These are phyloP conservation scores for Ceyx cyanopectus DNA, from an alignment of 2,113 vertebrate species.

Conservation along the genomic window DNA sequence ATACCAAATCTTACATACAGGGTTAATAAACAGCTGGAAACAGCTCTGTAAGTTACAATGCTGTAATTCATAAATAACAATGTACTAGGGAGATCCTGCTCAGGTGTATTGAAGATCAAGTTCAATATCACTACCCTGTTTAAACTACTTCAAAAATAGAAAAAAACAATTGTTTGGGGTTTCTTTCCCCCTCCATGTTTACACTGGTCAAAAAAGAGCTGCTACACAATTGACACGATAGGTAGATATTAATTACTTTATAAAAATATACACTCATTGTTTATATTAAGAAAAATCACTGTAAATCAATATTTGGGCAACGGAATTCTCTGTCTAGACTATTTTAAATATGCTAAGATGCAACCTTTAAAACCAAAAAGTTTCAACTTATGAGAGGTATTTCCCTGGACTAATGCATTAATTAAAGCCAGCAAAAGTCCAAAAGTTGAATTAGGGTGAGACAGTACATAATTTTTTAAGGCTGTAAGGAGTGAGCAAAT, in stretches of 20 bases:
- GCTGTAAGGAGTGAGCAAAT: background rate
- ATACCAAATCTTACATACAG: background rate
- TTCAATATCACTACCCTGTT: background rate
- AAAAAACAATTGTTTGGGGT: background rate
- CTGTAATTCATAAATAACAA: background rate
- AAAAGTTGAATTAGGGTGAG: background rate
- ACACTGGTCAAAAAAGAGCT: background rate
- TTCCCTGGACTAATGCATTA: background rate
- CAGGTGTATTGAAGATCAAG: background rate
- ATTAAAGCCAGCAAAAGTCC: background rate
- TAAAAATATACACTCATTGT: background rate
- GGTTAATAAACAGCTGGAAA: background rate
- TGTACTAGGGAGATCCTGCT: background rate
- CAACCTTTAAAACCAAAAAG: background rate
- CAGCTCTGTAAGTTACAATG: background rate
- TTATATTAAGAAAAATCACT: background rate
- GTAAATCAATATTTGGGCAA: background rate
- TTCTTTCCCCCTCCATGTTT: background rate
- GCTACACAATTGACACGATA: background rate
- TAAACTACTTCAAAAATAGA: background rate
- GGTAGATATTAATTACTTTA: background rate
- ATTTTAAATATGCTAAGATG: background rate
- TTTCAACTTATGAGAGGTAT: background rate
- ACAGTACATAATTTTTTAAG: background rate
- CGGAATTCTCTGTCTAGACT: background rate